Evolutionary conservation across 2,113 vertebrate species (phyloP).

Genomic region (Entelurus aequoreus): DNA sequence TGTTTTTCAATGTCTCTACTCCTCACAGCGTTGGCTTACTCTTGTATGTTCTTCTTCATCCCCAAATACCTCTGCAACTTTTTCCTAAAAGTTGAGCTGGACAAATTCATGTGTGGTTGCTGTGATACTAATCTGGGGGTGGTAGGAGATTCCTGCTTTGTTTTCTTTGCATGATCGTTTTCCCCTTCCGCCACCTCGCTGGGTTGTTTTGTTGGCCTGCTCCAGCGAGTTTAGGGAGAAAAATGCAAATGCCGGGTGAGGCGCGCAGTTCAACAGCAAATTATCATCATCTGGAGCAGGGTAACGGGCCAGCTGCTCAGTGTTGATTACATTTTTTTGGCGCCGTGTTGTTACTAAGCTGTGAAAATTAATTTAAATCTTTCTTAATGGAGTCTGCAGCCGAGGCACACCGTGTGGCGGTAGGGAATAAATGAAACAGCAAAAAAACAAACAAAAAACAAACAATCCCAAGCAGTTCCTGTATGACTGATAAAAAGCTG

Average conservation of each 20-base stretch:
- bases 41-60: conserved; percentile 98
- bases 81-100: conserved; percentile 90
- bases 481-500: conserved; percentile 47
- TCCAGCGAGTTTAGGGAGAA: conserved; percentile 15
- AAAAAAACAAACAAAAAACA: conserved; percentile 25
- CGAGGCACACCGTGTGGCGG: conserved; percentile 48
- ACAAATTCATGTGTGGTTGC: not conserved
- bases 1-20: not conserved
- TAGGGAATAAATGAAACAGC: conserved; percentile 49
- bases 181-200: no score
- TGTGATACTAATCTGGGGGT: not conserved
- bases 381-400: conserved; percentile 56
- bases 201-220: conserved; percentile 11
- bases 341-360: conserved; percentile 46
- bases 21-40: conserved; percentile 85
- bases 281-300: conserved; percentile 26
- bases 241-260: conserved; percentile 1
- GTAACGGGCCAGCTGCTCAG: conserved; percentile 38
- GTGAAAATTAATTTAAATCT: conserved; percentile 53
- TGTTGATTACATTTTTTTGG: conserved; percentile 51
- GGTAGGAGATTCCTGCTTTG: not conserved
- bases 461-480: conserved; percentile 35
- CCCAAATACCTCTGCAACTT: conserved; percentile 99
- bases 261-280: conserved; percentile 41
- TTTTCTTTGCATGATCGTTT: not conserved